phyloP scores from a whole-genome alignment of 53 echinoderm and acorn worm genomes.

The Mesocentrotus franciscanus region DNA sequence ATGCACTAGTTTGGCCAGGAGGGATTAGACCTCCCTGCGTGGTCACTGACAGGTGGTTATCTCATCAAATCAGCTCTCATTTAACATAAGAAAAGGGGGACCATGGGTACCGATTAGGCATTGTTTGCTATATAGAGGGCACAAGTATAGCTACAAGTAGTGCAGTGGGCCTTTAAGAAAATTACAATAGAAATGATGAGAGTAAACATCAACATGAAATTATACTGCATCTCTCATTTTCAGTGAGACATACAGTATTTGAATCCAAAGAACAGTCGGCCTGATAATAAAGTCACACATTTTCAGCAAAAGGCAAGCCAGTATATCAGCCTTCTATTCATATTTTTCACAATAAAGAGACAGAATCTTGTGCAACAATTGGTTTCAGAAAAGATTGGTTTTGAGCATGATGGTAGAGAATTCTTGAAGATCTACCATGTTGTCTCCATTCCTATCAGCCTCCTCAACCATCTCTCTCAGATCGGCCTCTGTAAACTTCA shows the following conservation, averaged over 20 bases:
- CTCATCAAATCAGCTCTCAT: too few relatives aligned
- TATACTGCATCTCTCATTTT: background rate
- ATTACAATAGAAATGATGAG: too few relatives aligned
- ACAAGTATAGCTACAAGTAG: too few relatives aligned
- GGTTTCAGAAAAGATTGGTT: conserved; percentile 85
- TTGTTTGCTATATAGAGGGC: too few relatives aligned
- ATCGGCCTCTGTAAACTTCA: conserved; percentile 88
- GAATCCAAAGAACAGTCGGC: background rate
- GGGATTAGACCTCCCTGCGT: too few relatives aligned
- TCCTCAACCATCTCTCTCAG: conserved; percentile 95
- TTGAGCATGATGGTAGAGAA: conserved; percentile 92
- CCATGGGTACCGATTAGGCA: too few relatives aligned
- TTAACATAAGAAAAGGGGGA: too few relatives aligned
- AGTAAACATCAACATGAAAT: background rate
- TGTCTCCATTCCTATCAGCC: conserved; percentile 93
- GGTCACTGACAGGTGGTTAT: too few relatives aligned
- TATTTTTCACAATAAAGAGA: background rate
- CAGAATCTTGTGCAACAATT: background rate
- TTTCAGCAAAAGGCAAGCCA: background rate
- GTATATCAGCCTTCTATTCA: background rate
- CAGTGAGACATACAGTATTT: background rate
- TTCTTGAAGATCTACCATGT: conserved; percentile 86
- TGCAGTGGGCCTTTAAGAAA: background rate
- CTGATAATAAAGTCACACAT: background rate
- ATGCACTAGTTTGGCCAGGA: too few relatives aligned